phyloP scores from a whole-genome alignment of 1,140 invertebrate species.

The Sarcophaga peregrina region DNA sequence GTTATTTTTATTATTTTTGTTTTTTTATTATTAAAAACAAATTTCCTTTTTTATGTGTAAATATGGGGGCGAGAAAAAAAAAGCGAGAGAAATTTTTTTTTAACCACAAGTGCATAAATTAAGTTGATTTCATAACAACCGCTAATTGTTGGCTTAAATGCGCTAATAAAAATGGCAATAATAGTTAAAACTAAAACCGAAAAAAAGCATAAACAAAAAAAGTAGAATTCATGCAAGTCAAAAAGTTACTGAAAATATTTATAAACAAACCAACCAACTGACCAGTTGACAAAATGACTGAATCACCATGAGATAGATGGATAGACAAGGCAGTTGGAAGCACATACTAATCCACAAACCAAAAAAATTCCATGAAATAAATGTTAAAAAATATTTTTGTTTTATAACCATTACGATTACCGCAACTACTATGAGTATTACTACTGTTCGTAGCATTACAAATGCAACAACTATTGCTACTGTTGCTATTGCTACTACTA shows the following conservation, averaged over 20 bases:
- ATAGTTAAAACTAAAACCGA: slow-evolving; percentile 35
- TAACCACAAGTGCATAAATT: slow-evolving; percentile 23
- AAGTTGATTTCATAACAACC: slow-evolving; percentile 36
- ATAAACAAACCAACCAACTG: slow-evolving; percentile 24
- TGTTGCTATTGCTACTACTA: not conserved
- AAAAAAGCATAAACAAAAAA: not conserved
- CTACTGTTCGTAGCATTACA: not conserved
- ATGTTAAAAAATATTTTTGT: not conserved
- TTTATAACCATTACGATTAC: not conserved
- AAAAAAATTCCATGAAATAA: too few species aligned
- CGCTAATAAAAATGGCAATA: slow-evolving; percentile 37
- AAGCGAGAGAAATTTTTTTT: not conserved
- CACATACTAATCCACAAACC: too few species aligned
- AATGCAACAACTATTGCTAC: not conserved
- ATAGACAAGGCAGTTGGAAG: too few species aligned
- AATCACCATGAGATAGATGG: not conserved
- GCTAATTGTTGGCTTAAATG: slow-evolving; percentile 40
- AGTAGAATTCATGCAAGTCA: slow-evolving; percentile 27
- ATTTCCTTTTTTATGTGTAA: not conserved
- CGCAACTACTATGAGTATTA: not conserved
- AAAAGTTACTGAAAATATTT: slow-evolving; percentile 25
- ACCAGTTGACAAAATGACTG: not conserved
- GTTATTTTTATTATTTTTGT: not conserved
- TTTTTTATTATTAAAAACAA: not conserved
- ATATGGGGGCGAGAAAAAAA: not conserved